Evolutionary conservation across 2,113 vertebrate species (phyloP).

Genomic region (Pelecanus crispus): DNA sequence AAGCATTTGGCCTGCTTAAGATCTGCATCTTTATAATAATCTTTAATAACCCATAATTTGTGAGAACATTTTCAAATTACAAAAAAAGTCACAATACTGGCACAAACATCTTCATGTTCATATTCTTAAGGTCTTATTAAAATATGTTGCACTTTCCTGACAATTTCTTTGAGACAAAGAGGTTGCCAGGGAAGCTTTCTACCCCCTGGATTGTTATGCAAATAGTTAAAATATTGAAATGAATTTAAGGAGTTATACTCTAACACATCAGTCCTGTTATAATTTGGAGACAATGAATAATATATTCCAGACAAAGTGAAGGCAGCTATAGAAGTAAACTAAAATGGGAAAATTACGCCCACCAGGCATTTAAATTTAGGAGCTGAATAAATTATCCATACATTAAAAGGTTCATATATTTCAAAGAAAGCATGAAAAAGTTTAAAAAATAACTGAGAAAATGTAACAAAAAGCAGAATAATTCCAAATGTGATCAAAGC

Average conservation of each 20-base stretch:
- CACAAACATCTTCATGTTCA: not conserved
- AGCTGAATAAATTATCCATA: slow-evolving; percentile 75
- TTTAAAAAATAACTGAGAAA: slow-evolving; percentile 63
- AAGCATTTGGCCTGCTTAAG: not conserved
- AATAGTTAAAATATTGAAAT: slow-evolving; percentile 74
- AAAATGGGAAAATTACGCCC: slow-evolving; percentile 73
- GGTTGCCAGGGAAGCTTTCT: slow-evolving; percentile 10
- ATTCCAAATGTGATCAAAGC: slow-evolving; percentile 68
- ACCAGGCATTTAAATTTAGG: slow-evolving; percentile 73
- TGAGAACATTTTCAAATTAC: slow-evolving; percentile 18
- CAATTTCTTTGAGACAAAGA: slow-evolving; percentile 40
- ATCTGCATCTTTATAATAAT: not conserved
- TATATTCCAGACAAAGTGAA: slow-evolving; percentile 73
- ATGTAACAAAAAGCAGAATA: slow-evolving; percentile 69
- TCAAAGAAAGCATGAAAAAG: slow-evolving; percentile 65
- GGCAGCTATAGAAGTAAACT: slow-evolving; percentile 68
- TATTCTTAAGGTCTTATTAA: slow-evolving; percentile 2
- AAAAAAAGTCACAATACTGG: not conserved
- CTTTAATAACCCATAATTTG: slow-evolving; percentile 29
- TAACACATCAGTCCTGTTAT: slow-evolving; percentile 54
- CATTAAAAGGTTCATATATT: slow-evolving; percentile 73
- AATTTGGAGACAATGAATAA: slow-evolving; percentile 75
- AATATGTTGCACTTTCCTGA: slow-evolving; percentile 10
- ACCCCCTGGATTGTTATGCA: slow-evolving; percentile 48
- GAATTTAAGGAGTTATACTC: slow-evolving; percentile 57